These are phyloP conservation scores for Dryas iulia DNA, from an alignment of 1,140 invertebrate species.

Conservation along the genomic window DNA sequence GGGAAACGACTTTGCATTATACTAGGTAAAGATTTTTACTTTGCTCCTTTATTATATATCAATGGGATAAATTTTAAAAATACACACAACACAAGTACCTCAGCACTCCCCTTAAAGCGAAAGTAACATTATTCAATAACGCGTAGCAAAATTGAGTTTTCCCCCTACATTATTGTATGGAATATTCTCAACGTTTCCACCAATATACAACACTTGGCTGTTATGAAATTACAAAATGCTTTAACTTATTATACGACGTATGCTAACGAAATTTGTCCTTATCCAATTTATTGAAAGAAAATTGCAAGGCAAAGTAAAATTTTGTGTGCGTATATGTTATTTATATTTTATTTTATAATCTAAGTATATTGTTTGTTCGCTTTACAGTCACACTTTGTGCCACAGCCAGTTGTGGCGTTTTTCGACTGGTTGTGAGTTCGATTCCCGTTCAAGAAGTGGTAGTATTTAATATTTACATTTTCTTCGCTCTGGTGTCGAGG, in stretches of 20 bases:
- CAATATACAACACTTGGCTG: not conserved
- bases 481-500: too few relatives aligned
- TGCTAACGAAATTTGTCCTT: conserved; percentile 6
- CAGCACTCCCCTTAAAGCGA: not conserved
- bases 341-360: too few relatives aligned
- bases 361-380: too few relatives aligned
- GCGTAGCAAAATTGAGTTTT: conserved; percentile 25
- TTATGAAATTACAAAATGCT: conserved; percentile 2
- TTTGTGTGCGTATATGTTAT: too few relatives aligned
- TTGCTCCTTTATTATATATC: too few relatives aligned
- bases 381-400: too few relatives aligned
- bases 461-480: too few relatives aligned
- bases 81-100: not conserved
- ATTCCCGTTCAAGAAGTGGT: too few relatives aligned
- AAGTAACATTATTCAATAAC: conserved; percentile 29
- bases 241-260: not conserved
- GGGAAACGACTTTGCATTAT: too few relatives aligned
- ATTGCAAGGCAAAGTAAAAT: conserved; percentile 22
- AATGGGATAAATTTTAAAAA: not conserved
- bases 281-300: conserved; percentile 28
- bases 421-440: too few relatives aligned
- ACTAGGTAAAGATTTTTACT: too few relatives aligned
- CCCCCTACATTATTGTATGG: conserved; percentile 27
- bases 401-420: too few relatives aligned
- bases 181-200: conserved; percentile 26